Percentiles rank a stretch among this genome's conserved stretches.
Evolutionary conservation across 2,888 invertebrate genomes (phyloP).

Genomic region (Netelia melanura): DNA sequence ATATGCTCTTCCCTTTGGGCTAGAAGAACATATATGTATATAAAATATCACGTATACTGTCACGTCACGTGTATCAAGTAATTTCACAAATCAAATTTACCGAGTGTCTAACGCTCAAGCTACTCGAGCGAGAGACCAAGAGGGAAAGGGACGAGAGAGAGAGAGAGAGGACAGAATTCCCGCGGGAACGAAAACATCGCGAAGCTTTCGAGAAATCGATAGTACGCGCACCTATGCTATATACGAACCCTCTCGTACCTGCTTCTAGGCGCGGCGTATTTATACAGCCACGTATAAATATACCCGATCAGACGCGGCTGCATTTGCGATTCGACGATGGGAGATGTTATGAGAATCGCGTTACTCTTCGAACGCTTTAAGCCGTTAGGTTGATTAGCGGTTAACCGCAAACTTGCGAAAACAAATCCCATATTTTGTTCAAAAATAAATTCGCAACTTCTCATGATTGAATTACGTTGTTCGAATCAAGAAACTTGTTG

Average conservation of each 20-base stretch:
- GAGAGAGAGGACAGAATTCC: conserved; percentile 17
- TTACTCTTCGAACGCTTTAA: neutral
- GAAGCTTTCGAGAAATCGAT: conserved; percentile 66
- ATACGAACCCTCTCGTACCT: neutral
- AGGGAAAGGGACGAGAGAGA: conserved; percentile 17
- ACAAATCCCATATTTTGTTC: too few relatives aligned
- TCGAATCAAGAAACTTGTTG: too few relatives aligned
- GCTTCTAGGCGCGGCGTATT: conserved; percentile 4
- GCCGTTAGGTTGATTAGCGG: neutral
- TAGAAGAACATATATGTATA: conserved; percentile 14
- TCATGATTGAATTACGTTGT: too few relatives aligned
- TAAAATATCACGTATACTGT: conserved; percentile 17
- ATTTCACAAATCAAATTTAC: conserved; percentile 67
- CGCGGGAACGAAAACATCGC: conserved; percentile 60
- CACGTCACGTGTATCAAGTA: conserved; percentile 58
- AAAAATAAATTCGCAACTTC: too few relatives aligned
- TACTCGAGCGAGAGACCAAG: conserved; percentile 24
- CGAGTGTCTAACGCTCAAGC: conserved; percentile 60
- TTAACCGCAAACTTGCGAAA: neutral
- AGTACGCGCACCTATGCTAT: conserved; percentile 12
- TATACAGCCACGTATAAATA: conserved; percentile 3
- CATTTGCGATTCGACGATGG: neutral
- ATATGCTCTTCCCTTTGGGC: neutral
- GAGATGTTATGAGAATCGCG: neutral
- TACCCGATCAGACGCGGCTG: neutral